Conservation (phyloP, 2,888 invertebrate genomes). For the Hoplodrina ambigua region DNA sequence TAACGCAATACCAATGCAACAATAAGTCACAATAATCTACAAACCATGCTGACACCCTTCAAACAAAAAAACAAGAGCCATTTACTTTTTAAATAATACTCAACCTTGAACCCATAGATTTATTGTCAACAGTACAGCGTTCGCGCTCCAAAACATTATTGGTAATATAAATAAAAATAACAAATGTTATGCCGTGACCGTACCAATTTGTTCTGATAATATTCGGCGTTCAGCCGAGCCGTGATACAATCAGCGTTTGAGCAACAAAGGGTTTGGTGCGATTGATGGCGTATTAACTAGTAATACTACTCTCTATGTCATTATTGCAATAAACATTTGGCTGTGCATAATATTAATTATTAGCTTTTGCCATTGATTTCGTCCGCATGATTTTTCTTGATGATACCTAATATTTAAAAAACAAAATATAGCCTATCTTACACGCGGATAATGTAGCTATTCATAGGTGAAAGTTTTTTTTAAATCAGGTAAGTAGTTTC, state of each 20-base stretch:
- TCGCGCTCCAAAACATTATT: constrained; percentile 63
- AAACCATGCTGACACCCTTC: constrained; percentile 30
- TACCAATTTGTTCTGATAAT: constrained; percentile 68
- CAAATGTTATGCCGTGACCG: constrained; percentile 67
- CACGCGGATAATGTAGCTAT: too few relatives aligned
- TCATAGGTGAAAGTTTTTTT: too few relatives aligned
- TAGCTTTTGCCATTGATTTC: too few relatives aligned
- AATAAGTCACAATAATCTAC: constrained; percentile 13
- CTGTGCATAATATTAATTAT: too few relatives aligned
- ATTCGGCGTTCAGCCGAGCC: constrained; percentile 63
- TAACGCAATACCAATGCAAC: not conserved
- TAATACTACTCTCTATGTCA: not conserved
- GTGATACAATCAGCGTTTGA: constrained; percentile 65
- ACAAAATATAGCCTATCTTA: too few relatives aligned
- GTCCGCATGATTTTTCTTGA: too few relatives aligned
- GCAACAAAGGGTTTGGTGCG: constrained; percentile 49
- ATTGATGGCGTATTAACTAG: constrained; percentile 23
- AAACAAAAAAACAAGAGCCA: constrained; percentile 38
- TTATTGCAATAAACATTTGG: too few relatives aligned
- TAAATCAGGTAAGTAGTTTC: too few relatives aligned
- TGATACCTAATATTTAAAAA: too few relatives aligned
- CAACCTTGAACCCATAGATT: constrained; percentile 60
- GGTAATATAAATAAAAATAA: constrained; percentile 69
- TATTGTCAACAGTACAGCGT: constrained; percentile 54
- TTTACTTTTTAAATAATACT: constrained; percentile 40